Base-by-base conservation (phyloP, 1,140 invertebrate genomes). In the Penaeus chinensis region DNA sequence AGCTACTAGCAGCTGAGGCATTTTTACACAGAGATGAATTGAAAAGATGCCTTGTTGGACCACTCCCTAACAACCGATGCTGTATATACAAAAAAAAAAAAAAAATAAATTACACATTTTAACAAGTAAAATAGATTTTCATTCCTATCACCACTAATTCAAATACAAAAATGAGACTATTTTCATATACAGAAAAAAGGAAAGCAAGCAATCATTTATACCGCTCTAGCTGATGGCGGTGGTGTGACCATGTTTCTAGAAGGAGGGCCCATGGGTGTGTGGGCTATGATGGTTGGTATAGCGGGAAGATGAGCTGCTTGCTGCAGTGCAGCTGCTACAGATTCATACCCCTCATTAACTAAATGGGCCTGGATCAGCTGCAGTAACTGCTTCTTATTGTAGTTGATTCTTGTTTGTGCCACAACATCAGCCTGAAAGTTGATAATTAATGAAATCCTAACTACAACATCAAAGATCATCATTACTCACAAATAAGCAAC, bases 301-400 rank as follows among this genome's bases (percentile, higher is more conserved):
- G 88, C 80, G 20, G 92, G 93, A 66, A 96, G 92, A 82, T 94
- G 94, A 8, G 96, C 97, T 93, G 98, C 97, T 89, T 94, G 94
- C 87, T 96, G 95, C 77, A 99, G 92, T 47, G 93, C 92, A 2
- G 93, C 92, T 0, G 97, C 97, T 42, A 96, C 94, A 77, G 95
- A 94, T 18, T 90, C 91, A 37, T 96, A 94, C 1, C 97, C 98
- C 91, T 96, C 95, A 7, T 94, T 94, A 37, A 95, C 90, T 74
- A 99, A 93, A 93, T 99, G 97, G 88, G 97, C 95, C 91, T 97
- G 95, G 79, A 99, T 98, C 7, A 99, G 93, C 92, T 98, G 96
- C 90, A 98, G 94, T 20, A 99, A 92, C 92, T 99, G 97, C 86
- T 96, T 95, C 91, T 98, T 96, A 92, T 99, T 97, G 92, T 96